Percentiles rank a stretch among this genome's conserved stretches.
Conservation (phyloP, 2,888 invertebrate species). For the Ectropis crepuscularia region DNA sequence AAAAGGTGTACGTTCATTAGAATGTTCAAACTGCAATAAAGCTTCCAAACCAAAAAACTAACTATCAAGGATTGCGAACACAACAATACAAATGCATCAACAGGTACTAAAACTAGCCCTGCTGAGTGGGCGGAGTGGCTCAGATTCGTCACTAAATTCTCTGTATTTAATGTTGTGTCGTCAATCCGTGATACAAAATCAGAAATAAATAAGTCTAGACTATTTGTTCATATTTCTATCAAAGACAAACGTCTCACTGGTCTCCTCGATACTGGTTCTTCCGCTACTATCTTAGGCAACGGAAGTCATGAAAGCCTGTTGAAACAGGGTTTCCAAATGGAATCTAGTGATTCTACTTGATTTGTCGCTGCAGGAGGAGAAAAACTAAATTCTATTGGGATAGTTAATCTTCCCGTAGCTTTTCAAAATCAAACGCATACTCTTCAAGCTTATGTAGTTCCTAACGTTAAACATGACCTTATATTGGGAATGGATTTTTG, state of each 20-base stretch:
- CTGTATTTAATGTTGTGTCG: neutral
- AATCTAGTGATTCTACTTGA: neutral
- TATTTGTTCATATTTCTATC: neutral
- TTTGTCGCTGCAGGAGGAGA: neutral
- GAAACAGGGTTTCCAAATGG: neutral
- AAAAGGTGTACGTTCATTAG: neutral
- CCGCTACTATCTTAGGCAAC: neutral
- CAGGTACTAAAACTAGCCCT: neutral
- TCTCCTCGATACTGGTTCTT: neutral
- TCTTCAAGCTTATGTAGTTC: neutral
- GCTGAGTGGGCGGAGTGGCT: neutral
- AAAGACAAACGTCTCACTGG: neutral
- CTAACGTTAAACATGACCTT: neutral
- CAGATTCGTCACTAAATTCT: neutral
- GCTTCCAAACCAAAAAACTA: neutral
- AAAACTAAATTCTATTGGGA: neutral
- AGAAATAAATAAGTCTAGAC: neutral
- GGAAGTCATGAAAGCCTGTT: neutral
- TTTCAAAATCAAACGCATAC: neutral
- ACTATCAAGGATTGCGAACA: neutral
- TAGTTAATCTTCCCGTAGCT: neutral
- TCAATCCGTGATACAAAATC: neutral
- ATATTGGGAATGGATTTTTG: constrained; percentile 1
- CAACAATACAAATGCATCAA: neutral
- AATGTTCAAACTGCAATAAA: neutral